Base-by-base conservation (phyloP, 2,797 vertebrate genomes). In the Oryzias dopingdopingensis region DNA sequence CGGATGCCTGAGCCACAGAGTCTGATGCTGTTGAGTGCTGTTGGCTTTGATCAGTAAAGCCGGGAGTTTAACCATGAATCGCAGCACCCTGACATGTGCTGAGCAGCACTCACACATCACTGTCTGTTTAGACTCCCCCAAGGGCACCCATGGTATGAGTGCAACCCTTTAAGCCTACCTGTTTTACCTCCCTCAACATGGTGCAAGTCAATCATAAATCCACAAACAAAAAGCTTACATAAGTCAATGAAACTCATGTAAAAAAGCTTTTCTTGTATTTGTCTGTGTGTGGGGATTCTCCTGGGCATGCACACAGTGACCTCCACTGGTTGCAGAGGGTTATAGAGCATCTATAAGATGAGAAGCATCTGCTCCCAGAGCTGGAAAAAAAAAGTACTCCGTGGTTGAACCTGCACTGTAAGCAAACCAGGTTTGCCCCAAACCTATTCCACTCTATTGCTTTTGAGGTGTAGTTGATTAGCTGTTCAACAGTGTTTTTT, bases 21-120 rank as follows among this genome's bases (percentile, higher is more conserved):
- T 83, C 79, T 74, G 75, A 84, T 85, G 83, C 79, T 61, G 74
- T 83, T 80, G 84, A 83, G 74, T 80, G 78, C 68, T 53, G 40
- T 37, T 54, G 32, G 71, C 90, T 90, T 91, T 91, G 87, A 91
- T 91, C 88, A 87, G 81, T 73, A 74, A 83, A 84, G 49, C 81
- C 82, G 65, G 59, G 74, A 87, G 80, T 75, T 86, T 86, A 81
- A 72, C 82, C 83, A 87, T 85, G 77, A 84, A 85, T 85, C 78
- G 56, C 73, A 60, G 77, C 72, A 67, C 70, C 60, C 70, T 67
- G 83, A 86, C 89, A 89, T 85, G 80, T 90, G 88, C 87, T 78
- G 72, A 83, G 54, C 85, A 88, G 88, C 79, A 80, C 86, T 83
- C 81, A 57, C 59, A 54, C 65, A 84, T 81, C 74, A 72, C 65